Evolutionary conservation across 2,113 vertebrate species (phyloP).

Genomic region (Natator depressus): DNA sequence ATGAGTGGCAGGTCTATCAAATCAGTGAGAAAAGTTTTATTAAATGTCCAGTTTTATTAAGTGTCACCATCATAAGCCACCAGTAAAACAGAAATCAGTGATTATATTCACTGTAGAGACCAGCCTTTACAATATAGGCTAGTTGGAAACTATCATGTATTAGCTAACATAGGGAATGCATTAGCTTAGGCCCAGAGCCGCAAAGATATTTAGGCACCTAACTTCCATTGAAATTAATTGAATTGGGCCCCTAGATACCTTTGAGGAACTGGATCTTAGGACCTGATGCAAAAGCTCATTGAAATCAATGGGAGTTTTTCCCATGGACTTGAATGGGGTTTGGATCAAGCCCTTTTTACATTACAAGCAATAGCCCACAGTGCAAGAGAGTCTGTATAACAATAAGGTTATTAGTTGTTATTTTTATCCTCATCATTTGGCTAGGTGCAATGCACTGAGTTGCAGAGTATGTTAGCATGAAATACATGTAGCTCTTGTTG

Average conservation of each 20-base stretch:
- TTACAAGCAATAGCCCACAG: accelerated
- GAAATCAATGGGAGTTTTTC: neutral
- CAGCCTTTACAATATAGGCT: neutral
- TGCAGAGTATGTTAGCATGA: neutral
- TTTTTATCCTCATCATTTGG: neutral
- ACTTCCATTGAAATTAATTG: neutral
- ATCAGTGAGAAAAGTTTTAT: neutral
- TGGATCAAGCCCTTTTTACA: neutral
- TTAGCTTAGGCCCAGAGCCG: neutral
- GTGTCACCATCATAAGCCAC: neutral
- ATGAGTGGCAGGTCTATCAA: neutral
- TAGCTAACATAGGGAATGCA: neutral
- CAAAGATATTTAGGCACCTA: neutral
- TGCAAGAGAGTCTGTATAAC: neutral
- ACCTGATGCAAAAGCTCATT: neutral
- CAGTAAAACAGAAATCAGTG: neutral
- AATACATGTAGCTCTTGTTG: accelerated
- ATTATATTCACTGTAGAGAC: neutral
- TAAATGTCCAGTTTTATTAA: neutral
- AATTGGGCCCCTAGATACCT: neutral
- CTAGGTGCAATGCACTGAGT: accelerated
- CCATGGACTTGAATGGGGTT: neutral
- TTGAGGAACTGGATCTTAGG: neutral
- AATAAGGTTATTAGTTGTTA: neutral
- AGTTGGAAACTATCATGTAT: neutral